A percentile compares a stretch with the other conserved stretches of the same genome.
These are phyloP conservation scores for Apistogramma diplotaenia DNA, from an alignment of 2,113 vertebrate genomes.

Conservation along the genomic window DNA sequence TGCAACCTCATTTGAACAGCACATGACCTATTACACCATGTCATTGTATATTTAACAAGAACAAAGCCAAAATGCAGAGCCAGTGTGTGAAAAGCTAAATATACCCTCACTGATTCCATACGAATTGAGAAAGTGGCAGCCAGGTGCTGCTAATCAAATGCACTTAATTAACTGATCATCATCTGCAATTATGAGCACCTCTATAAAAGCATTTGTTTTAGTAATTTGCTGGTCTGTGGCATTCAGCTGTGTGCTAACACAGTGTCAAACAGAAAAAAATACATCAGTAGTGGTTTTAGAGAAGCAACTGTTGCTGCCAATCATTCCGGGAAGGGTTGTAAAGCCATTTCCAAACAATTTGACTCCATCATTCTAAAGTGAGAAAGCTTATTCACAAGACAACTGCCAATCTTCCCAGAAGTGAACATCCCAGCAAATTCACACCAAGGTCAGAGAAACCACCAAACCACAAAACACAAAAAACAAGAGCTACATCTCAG, in stretches of 20 bases:
- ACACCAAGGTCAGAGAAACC: not conserved
- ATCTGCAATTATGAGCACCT: not conserved
- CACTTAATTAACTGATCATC: not conserved
- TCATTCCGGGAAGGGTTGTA: not conserved
- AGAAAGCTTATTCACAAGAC: not conserved
- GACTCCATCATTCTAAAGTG: not conserved
- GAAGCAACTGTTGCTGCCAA: not conserved
- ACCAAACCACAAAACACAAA: too few species aligned
- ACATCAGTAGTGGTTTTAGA: not conserved
- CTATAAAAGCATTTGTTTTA: not conserved
- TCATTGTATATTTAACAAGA: not conserved
- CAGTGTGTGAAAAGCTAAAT: not conserved
- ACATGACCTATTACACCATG: not conserved
- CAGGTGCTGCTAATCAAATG: not conserved
- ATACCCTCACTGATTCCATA: not conserved
- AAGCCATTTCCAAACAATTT: not conserved
- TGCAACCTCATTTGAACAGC: not conserved
- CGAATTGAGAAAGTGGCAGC: not conserved
- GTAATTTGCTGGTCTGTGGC: not conserved
- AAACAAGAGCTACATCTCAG: not conserved
- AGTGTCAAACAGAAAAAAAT: not conserved
- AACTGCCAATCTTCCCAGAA: not conserved
- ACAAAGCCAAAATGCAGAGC: not conserved
- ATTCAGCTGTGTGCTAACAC: not conserved
- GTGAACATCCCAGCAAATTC: not conserved